Base-by-base conservation (phyloP, 2,888 invertebrate species). In the Temnothorax ravouxi region DNA sequence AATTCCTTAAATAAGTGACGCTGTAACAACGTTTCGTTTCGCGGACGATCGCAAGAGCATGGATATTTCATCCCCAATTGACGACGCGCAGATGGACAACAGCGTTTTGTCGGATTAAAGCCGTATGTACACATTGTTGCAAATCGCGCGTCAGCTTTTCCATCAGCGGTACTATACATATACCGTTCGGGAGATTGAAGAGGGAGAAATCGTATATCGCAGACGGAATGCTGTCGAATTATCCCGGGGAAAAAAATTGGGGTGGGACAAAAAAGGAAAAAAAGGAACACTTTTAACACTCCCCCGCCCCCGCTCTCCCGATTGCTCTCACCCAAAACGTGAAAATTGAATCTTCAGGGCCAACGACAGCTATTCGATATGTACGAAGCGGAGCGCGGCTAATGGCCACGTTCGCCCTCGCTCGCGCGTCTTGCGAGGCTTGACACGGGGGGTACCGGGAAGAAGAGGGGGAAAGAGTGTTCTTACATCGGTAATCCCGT, bases 321-420 rank as follows among this genome's bases (percentile, higher is more conserved):
- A n/a, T 72, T 47, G 50, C 50, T 52, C 56, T 44, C 67, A 25
- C n/a, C 88, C 88, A 83, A 91, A 91, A 90, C 83, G 85, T 84
- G 91, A 92, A 91, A 92, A 92, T 91, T 90, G 90, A 89, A 92
- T 91, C 91, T 89, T 83, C 86, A 84, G 83, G 84, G 88, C 88
- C 80, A 90, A 84, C 91, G 93, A 93, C 93, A 91, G 92, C 87
- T 93, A 92, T 89, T 92, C 93, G 91, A 93, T 93, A 92, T 62
- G 62, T 89, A 86, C 84, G 75, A 86, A 74, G 87, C 86, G 88
- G 21, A 88, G 88, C 84, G 88, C 86, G 87, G 91, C 89, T 92
- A 91, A 91, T 91, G 89, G 89, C 83, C 82, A 75, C 62, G 47
- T 76, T 77, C 76, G 25, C 62, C 80, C 34, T 59, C 76, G 67